Base-by-base conservation (phyloP, 2,888 invertebrate genomes). In the Dryomyza anilis region DNA sequence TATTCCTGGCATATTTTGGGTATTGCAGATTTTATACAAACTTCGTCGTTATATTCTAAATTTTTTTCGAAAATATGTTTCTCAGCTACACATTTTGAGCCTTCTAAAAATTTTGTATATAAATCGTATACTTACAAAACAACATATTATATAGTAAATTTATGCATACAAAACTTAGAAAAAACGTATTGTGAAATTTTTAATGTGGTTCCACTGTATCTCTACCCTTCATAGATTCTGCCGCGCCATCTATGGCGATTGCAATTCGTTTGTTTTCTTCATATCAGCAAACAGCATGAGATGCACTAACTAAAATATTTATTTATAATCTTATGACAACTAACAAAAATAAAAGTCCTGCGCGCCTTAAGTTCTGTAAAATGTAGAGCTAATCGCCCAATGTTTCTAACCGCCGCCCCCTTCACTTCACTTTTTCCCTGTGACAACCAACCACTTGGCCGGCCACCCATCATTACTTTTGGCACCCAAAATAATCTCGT, bases 161-260 rank as follows among this genome's bases (percentile, higher is more conserved):
- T n/a, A n/a, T n/a, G n/a, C n/a, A n/a, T n/a, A n/a, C n/a, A n/a
- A n/a, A n/a, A n/a, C n/a, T n/a, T n/a, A n/a, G n/a, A n/a, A n/a
- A n/a, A n/a, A n/a, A n/a, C n/a, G n/a, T n/a, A n/a, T n/a, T n/a
- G n/a, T n/a, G n/a, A n/a, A n/a, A 16, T 7, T 21, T 7, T 61
- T 52, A 30, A 19, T 39, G 39, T 36, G 60, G n/a, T 14, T 10
- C 25, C 27, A 61, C 60, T 61, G 60, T 52, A 52, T 39, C n/a
- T 50, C 50, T n/a, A n/a, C 52, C 7, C n/a, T 30, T 16, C 14
- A 43, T 3, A 48, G 23, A 36, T n/a, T 53, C 43, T 65, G 69
- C 70, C 77, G 70, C 74, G 73, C 77, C 77, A 78, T 78, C 77
- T 78, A 79, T 74, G 77, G 77, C 57, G 77, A 72, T 64, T 58